These are phyloP conservation scores for Sapajus apella DNA, from an alignment of 2,113 vertebrate species.

Conservation along the genomic window DNA sequence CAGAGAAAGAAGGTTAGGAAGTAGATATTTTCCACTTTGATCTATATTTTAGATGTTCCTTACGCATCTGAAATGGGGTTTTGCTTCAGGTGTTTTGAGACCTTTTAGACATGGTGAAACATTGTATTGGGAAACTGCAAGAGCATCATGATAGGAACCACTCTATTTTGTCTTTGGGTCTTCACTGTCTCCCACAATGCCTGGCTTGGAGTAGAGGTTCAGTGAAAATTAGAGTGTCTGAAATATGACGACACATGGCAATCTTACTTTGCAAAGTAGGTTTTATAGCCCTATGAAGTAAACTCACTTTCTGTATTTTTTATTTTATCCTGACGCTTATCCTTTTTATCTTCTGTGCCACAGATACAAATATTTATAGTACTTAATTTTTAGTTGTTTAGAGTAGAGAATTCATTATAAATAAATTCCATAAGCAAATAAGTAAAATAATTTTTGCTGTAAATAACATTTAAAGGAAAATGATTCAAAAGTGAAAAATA, in stretches of 20 bases:
- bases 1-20: background rate
- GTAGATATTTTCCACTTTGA: background rate
- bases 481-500: constrained; percentile 24
- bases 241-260: background rate
- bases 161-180: background rate
- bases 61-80: background rate
- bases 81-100: background rate
- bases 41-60: background rate
- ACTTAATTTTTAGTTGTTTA: constrained; percentile 5
- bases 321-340: background rate
- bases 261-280: constrained; percentile 29
- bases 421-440: background rate
- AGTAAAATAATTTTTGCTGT: constrained; percentile 17
- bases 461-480: constrained; percentile 15
- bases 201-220: background rate
- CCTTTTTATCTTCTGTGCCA: background rate
- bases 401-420: background rate
- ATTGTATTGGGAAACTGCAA: background rate
- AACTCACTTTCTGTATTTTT: background rate
- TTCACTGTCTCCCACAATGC: background rate
- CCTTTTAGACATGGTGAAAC: background rate
- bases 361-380: background rate
- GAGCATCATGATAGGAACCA: background rate
- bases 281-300: background rate
- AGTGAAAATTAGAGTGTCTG: background rate